Evolutionary conservation across 2,888 invertebrate species (phyloP), one percentile per base, ranked within the genome.

Genomic region (Pyrochroa serraticornis): DNA sequence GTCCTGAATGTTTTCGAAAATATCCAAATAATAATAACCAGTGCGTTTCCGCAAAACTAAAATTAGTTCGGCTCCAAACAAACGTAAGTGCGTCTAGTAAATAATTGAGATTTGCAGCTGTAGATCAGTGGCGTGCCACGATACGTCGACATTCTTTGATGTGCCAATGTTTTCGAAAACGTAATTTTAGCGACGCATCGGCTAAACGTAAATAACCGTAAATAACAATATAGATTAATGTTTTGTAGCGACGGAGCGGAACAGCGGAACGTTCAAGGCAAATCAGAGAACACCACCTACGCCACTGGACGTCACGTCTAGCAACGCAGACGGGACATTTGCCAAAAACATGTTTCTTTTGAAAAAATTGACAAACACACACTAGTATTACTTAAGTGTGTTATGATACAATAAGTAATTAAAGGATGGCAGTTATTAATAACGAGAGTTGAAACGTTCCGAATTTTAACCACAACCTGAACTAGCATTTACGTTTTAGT

Each of bases 61-160:
- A 43, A 12, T 43, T 43, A 43, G 43, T 3, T 0, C 43, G 12
- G 9, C 3, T 43, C 10, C 43, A 43, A 10, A 43, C 13, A 43
- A 46, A 52, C 52, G 42, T 12, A 38, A 52, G 36, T 45, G 38
- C 13, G 38, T 33, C 14, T 43, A 51, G 44, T 32, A 14, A 13
- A 39, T 33, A 55, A 55, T 55, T 48, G 42, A 48, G 47, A 46
- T 48, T 42, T 43, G 36, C 42, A 48, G 44, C 39, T 53, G 53
- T 34, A 33, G 22, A 33, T 30, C 35, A 53, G 34, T 35, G 41
- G 32, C 46, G 38, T 33, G 22, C 2, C 9, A 34, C n/a, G 7
- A 22, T 42, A 39, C 36, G 12, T 13, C n/a, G 9, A 39, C 34
- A 1, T n/a, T 34, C 42, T 34, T n/a, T n/a, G 13, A 50, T 10